Conservation (phyloP, 2,113 vertebrate species). For the Hemichromis elongatus region DNA sequence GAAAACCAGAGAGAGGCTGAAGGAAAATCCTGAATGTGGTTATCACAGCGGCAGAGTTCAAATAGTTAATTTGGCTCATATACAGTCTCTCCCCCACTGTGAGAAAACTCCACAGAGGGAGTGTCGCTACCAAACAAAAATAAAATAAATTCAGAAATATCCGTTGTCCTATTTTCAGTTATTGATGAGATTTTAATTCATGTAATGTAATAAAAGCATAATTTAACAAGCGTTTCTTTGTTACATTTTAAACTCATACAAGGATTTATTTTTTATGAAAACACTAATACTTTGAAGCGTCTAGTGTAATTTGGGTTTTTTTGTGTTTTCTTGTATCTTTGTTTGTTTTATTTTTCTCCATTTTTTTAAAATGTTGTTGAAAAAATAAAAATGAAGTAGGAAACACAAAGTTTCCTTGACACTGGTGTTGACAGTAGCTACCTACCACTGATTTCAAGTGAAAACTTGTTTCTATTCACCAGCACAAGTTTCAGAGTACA, state of each 20-base stretch:
- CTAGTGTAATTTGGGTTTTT: background rate
- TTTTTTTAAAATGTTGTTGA: background rate
- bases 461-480: background rate
- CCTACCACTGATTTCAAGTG: rapidly evolving
- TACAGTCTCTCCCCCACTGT: background rate
- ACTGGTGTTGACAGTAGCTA: rapidly evolving
- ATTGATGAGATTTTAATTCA: background rate
- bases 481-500: background rate
- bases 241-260: background rate
- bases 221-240: background rate
- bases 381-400: background rate
- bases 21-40: background rate
- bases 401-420: background rate
- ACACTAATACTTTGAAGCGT: background rate
- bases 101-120: background rate
- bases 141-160: background rate
- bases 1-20: background rate
- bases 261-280: background rate
- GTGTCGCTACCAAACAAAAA: background rate
- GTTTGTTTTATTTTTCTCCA: background rate
- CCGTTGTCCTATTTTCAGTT: background rate
- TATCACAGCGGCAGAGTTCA: background rate
- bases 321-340: rapidly evolving
- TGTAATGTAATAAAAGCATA: rapidly evolving
- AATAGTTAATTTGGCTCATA: background rate